Percentiles rank a stretch among this genome's conserved stretches.
Conservation (phyloP, 1,140 invertebrate genomes). For the Cardiocondyla obscurior region DNA sequence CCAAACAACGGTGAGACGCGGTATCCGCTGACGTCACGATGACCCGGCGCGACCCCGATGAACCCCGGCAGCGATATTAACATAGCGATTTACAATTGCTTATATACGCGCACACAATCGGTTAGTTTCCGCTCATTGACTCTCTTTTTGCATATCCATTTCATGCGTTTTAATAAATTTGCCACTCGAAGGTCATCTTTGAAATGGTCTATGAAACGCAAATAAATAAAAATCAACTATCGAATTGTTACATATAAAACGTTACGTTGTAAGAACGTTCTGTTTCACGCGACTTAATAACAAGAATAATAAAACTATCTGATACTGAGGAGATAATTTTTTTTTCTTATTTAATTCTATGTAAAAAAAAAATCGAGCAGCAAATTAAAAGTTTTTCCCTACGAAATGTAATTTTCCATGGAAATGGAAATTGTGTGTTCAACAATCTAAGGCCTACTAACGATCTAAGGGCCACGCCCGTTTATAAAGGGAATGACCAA, state of each 20-base stretch:
- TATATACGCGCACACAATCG: conserved; percentile 20
- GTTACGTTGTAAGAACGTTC: not conserved
- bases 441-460: conserved; percentile 33
- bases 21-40: conserved; percentile 81
- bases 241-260: not conserved
- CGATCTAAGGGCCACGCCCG: conserved; percentile 27
- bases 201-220: not conserved
- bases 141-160: conserved; percentile 14
- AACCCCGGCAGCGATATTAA: conserved; percentile 74
- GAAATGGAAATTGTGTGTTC: conserved; percentile 1
- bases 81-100: conserved; percentile 77
- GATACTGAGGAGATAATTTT: not conserved
- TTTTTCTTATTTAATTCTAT: not conserved
- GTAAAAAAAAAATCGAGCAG: too few relatives aligned
- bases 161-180: conserved; percentile 25
- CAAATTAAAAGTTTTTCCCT: not conserved
- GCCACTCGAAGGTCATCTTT: not conserved
- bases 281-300: not conserved
- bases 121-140: conserved; percentile 42
- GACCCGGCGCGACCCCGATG: conserved; percentile 77
- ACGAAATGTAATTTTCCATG: not conserved
- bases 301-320: not conserved
- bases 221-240: not conserved
- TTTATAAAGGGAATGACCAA: conserved; percentile 33
- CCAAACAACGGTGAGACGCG: conserved; percentile 72